Evolutionary conservation across 1,140 invertebrate genomes (phyloP).

Genomic region (Venturia canescens): DNA sequence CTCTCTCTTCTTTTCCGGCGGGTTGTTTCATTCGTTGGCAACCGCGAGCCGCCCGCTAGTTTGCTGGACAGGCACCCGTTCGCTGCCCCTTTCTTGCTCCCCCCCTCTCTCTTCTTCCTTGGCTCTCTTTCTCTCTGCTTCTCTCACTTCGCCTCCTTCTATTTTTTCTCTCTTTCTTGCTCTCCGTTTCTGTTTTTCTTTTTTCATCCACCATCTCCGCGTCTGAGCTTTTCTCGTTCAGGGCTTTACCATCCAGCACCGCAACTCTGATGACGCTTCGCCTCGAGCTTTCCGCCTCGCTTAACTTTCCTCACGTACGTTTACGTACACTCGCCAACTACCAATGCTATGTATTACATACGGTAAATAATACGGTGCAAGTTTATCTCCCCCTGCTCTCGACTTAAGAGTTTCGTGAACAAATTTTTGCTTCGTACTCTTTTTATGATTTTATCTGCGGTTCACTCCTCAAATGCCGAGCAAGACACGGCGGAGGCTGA

Average conservation of each 20-base stretch:
- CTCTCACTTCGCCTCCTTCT: background rate
- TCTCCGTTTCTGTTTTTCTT: background rate
- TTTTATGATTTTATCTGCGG: background rate
- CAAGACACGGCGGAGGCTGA: too few species aligned
- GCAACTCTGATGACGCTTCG: constrained; percentile 31
- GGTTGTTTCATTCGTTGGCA: constrained; percentile 10
- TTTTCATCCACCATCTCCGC: background rate
- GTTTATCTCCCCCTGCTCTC: background rate
- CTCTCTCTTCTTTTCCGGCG: background rate
- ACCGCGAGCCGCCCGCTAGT: constrained; percentile 18
- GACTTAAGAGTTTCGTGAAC: background rate
- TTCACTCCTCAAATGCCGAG: background rate
- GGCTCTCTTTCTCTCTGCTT: background rate
- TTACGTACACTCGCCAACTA: constrained; percentile 10
- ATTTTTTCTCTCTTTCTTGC: background rate
- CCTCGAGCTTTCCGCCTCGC: constrained; percentile 27
- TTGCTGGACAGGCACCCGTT: constrained; percentile 9
- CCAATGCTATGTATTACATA: constrained; percentile 10
- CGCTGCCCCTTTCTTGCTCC: background rate
- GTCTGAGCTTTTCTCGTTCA: constrained; percentile 32
- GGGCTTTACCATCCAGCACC: constrained; percentile 8
- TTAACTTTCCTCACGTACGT: constrained; percentile 34
- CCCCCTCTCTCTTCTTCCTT: background rate
- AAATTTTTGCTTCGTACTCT: background rate
- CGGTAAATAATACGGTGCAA: constrained; percentile 28